phyloP scores from a whole-genome alignment of 2,113 vertebrate species.

The Muntiacus reevesi region DNA sequence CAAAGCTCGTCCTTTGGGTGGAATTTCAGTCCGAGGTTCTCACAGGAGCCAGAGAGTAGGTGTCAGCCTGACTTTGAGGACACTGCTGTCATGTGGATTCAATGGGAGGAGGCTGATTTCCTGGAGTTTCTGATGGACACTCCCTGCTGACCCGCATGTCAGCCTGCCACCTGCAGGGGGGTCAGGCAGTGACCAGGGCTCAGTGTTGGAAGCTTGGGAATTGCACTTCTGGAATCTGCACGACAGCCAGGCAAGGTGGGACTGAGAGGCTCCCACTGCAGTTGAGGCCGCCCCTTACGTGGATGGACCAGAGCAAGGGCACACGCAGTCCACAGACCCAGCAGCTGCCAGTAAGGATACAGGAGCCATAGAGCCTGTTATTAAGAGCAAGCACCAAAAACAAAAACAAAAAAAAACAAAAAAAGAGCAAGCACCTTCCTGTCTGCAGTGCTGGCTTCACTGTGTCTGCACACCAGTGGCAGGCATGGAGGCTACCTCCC shows the following conservation, averaged over 20 bases:
- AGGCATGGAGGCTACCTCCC: no score
- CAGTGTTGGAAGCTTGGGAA: not conserved
- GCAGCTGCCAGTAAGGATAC: not conserved
- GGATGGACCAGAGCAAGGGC: not conserved
- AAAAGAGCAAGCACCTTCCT: not conserved
- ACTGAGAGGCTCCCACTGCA: not conserved
- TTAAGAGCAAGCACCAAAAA: not conserved
- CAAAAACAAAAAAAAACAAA: no score
- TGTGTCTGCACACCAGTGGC: no score
- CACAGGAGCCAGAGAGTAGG: not conserved
- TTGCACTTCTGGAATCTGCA: not conserved
- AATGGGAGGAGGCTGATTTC: not conserved
- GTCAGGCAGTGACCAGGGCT: not conserved
- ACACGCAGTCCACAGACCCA: not conserved
- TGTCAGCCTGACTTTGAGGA: not conserved
- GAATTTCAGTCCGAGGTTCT: not conserved
- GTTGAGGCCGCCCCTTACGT: not conserved
- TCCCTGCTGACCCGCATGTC: no score
- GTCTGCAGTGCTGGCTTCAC: not conserved
- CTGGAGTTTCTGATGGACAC: not conserved
- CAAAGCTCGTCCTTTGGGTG: not conserved
- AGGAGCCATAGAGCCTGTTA: not conserved
- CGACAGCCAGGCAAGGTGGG: not conserved
- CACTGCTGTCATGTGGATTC: not conserved
- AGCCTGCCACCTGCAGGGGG: not conserved